Conservation (phyloP, 1,140 invertebrate species). For the Papilio polyxenes region DNA sequence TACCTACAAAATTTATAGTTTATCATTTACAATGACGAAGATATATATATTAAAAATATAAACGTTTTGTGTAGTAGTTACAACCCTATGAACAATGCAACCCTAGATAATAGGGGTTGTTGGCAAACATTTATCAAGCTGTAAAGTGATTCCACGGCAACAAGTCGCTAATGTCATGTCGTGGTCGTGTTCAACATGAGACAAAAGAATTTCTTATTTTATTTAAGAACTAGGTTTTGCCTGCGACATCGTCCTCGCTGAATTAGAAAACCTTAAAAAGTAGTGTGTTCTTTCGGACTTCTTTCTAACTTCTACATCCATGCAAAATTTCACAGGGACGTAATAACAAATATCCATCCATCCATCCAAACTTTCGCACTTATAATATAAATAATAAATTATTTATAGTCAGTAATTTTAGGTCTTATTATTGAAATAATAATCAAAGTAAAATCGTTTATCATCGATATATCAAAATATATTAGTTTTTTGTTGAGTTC, state of each 20-base stretch:
- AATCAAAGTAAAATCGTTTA: too few relatives aligned
- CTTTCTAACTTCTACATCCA: neutral
- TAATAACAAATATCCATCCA: too few relatives aligned
- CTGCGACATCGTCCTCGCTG: too few relatives aligned
- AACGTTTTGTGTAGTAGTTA: neutral
- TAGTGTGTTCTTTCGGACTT: neutral
- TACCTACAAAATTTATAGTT: neutral
- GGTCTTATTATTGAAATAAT: too few relatives aligned
- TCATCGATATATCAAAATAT: too few relatives aligned
- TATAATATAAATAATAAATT: too few relatives aligned
- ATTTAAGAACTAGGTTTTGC: neutral
- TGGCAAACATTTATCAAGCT: constrained; percentile 72
- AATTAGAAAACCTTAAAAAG: too few relatives aligned
- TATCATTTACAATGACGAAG: neutral
- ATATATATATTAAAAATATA: neutral
- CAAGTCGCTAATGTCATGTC: constrained; percentile 54
- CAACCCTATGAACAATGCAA: constrained; percentile 70
- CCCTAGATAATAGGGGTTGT: constrained; percentile 75
- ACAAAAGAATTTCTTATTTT: neutral
- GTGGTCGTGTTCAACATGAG: constrained; percentile 15
- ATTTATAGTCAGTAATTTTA: too few relatives aligned
- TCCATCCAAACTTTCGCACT: too few relatives aligned
- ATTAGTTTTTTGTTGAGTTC: too few relatives aligned
- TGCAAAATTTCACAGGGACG: too few relatives aligned
- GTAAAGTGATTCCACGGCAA: constrained; percentile 55